These are phyloP conservation scores for Enteromius anoplus DNA, from an alignment of 2,797 vertebrate species.

Conservation along the genomic window DNA sequence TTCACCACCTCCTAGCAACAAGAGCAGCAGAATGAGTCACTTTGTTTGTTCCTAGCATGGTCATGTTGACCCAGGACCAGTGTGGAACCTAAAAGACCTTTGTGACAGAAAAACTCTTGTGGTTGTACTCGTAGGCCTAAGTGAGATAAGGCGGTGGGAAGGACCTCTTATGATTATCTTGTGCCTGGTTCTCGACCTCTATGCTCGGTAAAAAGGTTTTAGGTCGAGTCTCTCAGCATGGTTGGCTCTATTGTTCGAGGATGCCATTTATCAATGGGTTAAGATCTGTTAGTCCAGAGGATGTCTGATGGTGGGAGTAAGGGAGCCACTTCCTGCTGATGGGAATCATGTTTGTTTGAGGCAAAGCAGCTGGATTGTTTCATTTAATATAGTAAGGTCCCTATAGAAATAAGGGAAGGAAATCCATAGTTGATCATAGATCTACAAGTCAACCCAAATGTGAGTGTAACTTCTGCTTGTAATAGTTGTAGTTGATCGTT, in stretches of 20 bases:
- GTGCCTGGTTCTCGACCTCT: slow-evolving; percentile 60
- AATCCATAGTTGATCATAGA: background rate
- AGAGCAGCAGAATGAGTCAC: slow-evolving; percentile 23
- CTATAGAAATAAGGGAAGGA: background rate
- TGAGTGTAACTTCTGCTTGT: background rate
- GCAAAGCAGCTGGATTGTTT: slow-evolving; percentile 48
- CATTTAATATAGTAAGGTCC: slow-evolving; percentile 26
- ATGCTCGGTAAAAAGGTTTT: slow-evolving; percentile 44
- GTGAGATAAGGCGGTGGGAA: slow-evolving; percentile 22
- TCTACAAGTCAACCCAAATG: background rate
- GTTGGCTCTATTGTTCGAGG: slow-evolving; percentile 64
- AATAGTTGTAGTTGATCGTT: background rate
- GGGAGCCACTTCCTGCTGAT: slow-evolving; percentile 80
- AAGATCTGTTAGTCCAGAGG: slow-evolving; percentile 57
- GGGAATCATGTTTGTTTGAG: slow-evolving; percentile 62
- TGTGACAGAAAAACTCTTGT: background rate
- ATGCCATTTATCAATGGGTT: slow-evolving; percentile 70
- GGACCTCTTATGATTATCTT: slow-evolving; percentile 20
- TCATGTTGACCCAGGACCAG: slow-evolving; percentile 41
- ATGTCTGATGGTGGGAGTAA: slow-evolving; percentile 52
- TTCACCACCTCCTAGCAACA: slow-evolving; percentile 40
- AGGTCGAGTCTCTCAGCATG: slow-evolving; percentile 36
- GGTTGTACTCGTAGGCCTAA: background rate
- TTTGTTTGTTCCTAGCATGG: slow-evolving; percentile 35
- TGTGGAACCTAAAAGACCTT: slow-evolving; percentile 28